A percentile compares a stretch with the other conserved stretches of the same genome.
These are phyloP conservation scores for Antechinus stuartii DNA, from an alignment of 2,113 vertebrate genomes.

Conservation along the genomic window DNA sequence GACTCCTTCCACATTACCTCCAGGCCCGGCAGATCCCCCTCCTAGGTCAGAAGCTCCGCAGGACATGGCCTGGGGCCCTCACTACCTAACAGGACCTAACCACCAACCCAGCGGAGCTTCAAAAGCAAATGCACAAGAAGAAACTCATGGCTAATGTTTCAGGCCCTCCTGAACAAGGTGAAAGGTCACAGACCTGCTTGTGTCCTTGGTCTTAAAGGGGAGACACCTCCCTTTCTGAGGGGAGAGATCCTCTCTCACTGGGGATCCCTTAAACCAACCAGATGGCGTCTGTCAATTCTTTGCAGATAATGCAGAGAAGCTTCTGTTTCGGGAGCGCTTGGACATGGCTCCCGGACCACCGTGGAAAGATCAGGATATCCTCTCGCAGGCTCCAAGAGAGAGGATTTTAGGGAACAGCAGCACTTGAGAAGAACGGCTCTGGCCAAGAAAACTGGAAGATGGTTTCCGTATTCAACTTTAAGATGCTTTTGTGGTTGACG, in stretches of 20 bases:
- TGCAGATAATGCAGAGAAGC: neutral
- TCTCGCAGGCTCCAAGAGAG: conserved; percentile 21
- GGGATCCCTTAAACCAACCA: conserved; percentile 1
- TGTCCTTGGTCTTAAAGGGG: neutral
- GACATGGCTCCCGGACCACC: neutral
- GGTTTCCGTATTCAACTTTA: neutral
- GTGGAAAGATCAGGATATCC: conserved; percentile 1
- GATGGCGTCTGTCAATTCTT: neutral
- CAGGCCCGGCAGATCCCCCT: neutral
- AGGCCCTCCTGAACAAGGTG: conserved; percentile 29
- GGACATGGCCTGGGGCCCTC: too few species aligned
- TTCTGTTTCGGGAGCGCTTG: neutral
- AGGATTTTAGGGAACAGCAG: neutral
- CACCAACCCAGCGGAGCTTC: neutral
- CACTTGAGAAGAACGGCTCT: conserved; percentile 23
- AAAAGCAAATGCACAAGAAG: neutral
- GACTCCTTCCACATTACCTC: neutral
- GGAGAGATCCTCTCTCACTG: neutral
- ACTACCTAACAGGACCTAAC: too few species aligned
- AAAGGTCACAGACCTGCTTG: neutral
- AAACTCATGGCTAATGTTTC: neutral
- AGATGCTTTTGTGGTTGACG: conserved; percentile 41
- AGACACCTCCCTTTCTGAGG: neutral
- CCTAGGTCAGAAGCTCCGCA: neutral
- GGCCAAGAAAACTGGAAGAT: conserved; percentile 14